Evolutionary conservation across 2,888 invertebrate genomes (phyloP).

Genomic region (Platycheirus rosarum): DNA sequence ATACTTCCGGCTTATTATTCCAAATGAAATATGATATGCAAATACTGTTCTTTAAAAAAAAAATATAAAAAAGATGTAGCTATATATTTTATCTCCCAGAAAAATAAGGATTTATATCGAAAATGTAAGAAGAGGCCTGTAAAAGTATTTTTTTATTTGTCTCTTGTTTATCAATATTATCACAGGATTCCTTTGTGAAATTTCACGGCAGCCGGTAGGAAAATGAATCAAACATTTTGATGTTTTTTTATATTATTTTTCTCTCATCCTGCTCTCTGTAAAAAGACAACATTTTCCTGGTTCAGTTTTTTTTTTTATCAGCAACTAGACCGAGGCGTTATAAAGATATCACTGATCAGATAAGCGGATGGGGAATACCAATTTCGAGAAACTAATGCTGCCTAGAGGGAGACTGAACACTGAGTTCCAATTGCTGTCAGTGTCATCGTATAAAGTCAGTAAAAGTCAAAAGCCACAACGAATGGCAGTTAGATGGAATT

Average conservation of each 20-base stretch:
- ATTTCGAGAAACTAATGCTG: slow-evolving; percentile 39
- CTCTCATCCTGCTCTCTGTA: slow-evolving; percentile 22
- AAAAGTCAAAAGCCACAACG: slow-evolving; percentile 56
- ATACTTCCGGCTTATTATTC: slow-evolving; percentile 50
- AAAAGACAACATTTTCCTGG: slow-evolving; percentile 62
- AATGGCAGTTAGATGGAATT: slow-evolving; percentile 44
- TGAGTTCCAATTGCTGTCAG: too few relatives aligned
- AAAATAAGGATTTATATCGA: slow-evolving; percentile 46
- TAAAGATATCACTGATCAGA: slow-evolving; percentile 62
- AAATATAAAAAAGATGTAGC: too few relatives aligned
- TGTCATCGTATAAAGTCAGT: slow-evolving; percentile 45
- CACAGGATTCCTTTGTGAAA: background rate
- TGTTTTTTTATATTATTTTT: slow-evolving; percentile 1
- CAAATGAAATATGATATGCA: slow-evolving; percentile 70
- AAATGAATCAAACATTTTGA: slow-evolving; percentile 65
- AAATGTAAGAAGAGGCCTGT: background rate
- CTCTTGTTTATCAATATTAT: slow-evolving; percentile 26
- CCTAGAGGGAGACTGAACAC: background rate
- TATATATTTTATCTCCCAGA: too few relatives aligned
- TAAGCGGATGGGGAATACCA: slow-evolving; percentile 61
- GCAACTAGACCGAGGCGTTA: slow-evolving; percentile 9
- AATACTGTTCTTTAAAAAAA: slow-evolving; percentile 62
- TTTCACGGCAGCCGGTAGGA: background rate
- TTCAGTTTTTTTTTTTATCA: slow-evolving; percentile 36
- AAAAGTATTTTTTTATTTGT: background rate